Percentiles rank a stretch among this genome's conserved stretches.
Conservation (phyloP, 2,113 vertebrate genomes). For the Seriola rivoliana region DNA sequence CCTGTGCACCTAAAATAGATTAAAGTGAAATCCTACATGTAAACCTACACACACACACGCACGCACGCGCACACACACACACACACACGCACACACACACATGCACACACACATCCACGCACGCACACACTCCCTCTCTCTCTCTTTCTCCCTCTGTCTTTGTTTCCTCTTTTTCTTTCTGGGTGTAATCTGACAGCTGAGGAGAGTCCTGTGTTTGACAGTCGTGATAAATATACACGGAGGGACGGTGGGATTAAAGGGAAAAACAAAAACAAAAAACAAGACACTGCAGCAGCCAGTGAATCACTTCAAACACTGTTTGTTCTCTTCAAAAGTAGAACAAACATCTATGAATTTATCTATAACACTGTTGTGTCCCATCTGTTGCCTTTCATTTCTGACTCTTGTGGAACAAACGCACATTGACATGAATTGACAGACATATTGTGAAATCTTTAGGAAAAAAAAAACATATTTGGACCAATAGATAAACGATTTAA, state of each 20-base stretch:
- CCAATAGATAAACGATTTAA: no score
- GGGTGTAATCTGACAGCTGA: slow-evolving; percentile 60
- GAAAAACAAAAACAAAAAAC: slow-evolving; percentile 52
- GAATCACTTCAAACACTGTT: slow-evolving; percentile 61
- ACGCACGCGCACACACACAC: neutral
- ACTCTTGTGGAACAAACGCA: neutral
- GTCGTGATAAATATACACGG: slow-evolving; percentile 59
- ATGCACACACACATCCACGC: neutral
- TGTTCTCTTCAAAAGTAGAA: slow-evolving; percentile 58
- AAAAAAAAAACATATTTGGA: neutral
- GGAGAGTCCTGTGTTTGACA: slow-evolving; percentile 59
- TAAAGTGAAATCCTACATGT: slow-evolving; percentile 24
- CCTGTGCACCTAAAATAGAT: slow-evolving; percentile 23
- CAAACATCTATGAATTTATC: slow-evolving; percentile 38
- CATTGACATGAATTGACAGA: neutral
- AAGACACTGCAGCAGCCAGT: slow-evolving; percentile 38
- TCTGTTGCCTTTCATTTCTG: slow-evolving; percentile 36
- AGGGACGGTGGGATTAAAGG: slow-evolving; percentile 62
- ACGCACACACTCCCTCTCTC: slow-evolving; percentile 8
- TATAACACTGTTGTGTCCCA: slow-evolving; percentile 41
- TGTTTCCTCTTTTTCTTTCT: slow-evolving; percentile 35
- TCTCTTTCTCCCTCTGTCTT: slow-evolving; percentile 22
- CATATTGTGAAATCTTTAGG: neutral
- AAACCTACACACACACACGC: neutral
- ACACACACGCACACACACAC: neutral